Evolutionary conservation across 2,888 invertebrate genomes (phyloP).

Genomic region (Torymus texanus): DNA sequence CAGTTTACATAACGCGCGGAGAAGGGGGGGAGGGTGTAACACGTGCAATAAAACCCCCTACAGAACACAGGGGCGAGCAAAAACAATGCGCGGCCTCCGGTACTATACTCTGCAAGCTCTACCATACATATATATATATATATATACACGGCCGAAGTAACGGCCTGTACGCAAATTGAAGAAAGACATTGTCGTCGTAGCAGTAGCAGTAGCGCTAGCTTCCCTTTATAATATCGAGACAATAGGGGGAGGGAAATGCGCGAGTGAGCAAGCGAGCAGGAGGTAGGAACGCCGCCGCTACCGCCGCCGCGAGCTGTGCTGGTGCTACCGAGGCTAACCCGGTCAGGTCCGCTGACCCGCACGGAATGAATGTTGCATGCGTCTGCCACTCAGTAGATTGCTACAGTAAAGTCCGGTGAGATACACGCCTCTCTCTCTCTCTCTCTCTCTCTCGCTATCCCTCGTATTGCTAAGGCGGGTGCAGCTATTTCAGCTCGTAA

Average conservation of each 20-base stretch:
- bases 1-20: too few relatives aligned
- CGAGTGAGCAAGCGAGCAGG: background rate
- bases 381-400: slow-evolving; percentile 69
- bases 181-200: background rate
- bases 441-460: too few relatives aligned
- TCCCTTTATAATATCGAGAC: slow-evolving; percentile 42
- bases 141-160: background rate
- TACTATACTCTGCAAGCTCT: too few relatives aligned
- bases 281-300: background rate
- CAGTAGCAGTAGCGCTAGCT: background rate
- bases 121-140: too few relatives aligned
- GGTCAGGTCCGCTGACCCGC: slow-evolving; percentile 51
- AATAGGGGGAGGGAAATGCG: slow-evolving; percentile 17
- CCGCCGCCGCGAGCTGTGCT: too few relatives aligned
- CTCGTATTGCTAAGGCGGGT: too few relatives aligned
- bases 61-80: too few relatives aligned
- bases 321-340: slow-evolving; percentile 15
- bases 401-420: slow-evolving; percentile 64
- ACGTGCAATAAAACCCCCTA: too few relatives aligned
- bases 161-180: slow-evolving; percentile 1
- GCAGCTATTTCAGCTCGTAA: too few relatives aligned
- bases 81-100: too few relatives aligned
- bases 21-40: too few relatives aligned
- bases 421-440: slow-evolving; percentile 52
- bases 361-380: slow-evolving; percentile 67